Evolutionary conservation across 2,113 vertebrate genomes (phyloP).

Genomic region (Stigmatopora argus): DNA sequence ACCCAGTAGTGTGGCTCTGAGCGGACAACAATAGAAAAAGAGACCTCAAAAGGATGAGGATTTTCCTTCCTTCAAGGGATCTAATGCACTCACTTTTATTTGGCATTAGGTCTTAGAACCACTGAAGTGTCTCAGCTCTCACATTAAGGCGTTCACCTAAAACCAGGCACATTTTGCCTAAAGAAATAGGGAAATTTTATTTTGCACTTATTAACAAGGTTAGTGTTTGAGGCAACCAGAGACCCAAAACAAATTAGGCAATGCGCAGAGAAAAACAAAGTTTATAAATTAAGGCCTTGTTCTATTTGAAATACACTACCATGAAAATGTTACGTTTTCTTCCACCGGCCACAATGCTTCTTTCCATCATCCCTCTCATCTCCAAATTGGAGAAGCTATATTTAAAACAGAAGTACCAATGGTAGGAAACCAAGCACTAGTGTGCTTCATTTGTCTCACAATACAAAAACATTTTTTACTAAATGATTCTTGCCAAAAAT

Average conservation of each 20-base stretch:
- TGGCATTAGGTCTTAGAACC: constrained; percentile 13
- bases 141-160: constrained; percentile 21
- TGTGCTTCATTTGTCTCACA: no score
- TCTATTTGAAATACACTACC: constrained; percentile 16
- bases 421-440: no score
- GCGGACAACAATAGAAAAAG: constrained; percentile 55
- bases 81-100: constrained; percentile 24
- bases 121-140: constrained; percentile 15
- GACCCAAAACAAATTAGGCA: background rate
- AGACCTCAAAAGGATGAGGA: constrained; percentile 43
- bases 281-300: constrained; percentile 2
- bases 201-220: constrained; percentile 5
- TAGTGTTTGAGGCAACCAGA: constrained; percentile 13
- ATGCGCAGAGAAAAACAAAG: background rate
- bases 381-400: background rate
- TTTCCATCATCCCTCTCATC: constrained; percentile 14
- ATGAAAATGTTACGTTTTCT: background rate
- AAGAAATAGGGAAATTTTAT: background rate
- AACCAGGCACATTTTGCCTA: background rate
- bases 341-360: background rate
- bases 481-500: no score
- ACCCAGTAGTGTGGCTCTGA: constrained; percentile 47
- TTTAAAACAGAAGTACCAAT: no score
- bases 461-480: no score
- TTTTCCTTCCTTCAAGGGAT: constrained; percentile 39